These are phyloP conservation scores for Neotoma lepida DNA, from an alignment of 2,113 vertebrate species.

Conservation along the genomic window DNA sequence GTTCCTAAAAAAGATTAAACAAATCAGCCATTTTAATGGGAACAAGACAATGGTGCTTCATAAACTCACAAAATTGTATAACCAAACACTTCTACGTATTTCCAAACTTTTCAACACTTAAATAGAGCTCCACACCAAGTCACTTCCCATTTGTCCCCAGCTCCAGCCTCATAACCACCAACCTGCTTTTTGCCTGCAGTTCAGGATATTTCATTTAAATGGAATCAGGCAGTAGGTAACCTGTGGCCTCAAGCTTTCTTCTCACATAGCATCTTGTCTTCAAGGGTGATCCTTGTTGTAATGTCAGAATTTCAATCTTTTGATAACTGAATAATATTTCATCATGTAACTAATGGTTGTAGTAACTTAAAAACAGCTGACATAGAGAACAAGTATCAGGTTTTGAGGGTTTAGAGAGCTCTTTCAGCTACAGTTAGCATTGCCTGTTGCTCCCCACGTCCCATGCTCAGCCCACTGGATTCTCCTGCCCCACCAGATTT, in stretches of 20 bases:
- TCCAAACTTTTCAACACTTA: neutral
- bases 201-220: neutral
- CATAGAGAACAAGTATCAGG: neutral
- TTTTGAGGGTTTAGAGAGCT: neutral
- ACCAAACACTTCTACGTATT: neutral
- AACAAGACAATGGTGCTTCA: neutral
- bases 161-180: too few species aligned
- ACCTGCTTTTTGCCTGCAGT: neutral
- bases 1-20: neutral
- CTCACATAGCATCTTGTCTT: neutral
- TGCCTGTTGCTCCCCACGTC: neutral
- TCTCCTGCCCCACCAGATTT: neutral
- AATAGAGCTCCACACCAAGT: neutral
- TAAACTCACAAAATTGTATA: neutral
- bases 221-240: neutral
- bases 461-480: neutral
- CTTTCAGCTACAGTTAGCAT: neutral
- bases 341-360: neutral
- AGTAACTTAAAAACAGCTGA: neutral
- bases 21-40: neutral
- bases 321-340: neutral
- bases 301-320: neutral
- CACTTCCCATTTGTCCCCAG: neutral
- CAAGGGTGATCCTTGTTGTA: neutral
- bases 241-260: constrained; percentile 12